These are phyloP conservation scores for Amphiura filiformis DNA, from an alignment of 35 echinoderm and acorn worm genomes.

Conservation along the genomic window DNA sequence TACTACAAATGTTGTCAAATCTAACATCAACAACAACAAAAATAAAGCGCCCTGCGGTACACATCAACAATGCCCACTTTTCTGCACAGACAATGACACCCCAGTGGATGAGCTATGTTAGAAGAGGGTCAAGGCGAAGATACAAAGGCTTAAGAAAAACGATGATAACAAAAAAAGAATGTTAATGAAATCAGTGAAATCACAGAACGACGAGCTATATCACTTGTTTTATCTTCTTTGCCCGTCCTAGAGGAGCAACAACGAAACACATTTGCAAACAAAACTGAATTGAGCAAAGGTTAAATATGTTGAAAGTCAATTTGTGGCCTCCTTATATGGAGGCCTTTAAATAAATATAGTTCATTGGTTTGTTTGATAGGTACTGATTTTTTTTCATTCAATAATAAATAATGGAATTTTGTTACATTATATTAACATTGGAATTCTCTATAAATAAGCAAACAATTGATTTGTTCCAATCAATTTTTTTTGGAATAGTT, in stretches of 20 bases:
- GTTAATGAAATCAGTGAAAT: constrained; percentile 5
- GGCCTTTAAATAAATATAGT: not conserved
- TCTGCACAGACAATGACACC: not conserved
- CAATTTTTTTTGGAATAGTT: not conserved
- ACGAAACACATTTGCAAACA: not conserved
- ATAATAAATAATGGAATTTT: constrained; percentile 4
- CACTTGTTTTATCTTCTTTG: not conserved
- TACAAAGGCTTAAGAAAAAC: not conserved
- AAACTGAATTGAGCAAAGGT: not conserved
- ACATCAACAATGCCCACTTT: not conserved
- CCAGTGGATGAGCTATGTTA: not conserved
- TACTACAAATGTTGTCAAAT: not conserved
- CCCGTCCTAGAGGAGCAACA: not conserved
- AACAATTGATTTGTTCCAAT: not conserved
- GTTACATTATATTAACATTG: constrained; percentile 9
- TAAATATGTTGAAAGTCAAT: not conserved
- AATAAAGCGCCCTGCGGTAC: not conserved
- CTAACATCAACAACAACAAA: not conserved
- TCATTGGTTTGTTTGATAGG: constrained; percentile 1
- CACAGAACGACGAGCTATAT: not conserved
- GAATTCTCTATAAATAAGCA: constrained; percentile 2
- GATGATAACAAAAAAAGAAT: not conserved
- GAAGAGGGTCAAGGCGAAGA: not conserved
- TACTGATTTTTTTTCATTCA: not conserved
- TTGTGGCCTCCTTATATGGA: not conserved